Conservation (phyloP, 1,140 invertebrate genomes). For the Drosophila pachea region DNA sequence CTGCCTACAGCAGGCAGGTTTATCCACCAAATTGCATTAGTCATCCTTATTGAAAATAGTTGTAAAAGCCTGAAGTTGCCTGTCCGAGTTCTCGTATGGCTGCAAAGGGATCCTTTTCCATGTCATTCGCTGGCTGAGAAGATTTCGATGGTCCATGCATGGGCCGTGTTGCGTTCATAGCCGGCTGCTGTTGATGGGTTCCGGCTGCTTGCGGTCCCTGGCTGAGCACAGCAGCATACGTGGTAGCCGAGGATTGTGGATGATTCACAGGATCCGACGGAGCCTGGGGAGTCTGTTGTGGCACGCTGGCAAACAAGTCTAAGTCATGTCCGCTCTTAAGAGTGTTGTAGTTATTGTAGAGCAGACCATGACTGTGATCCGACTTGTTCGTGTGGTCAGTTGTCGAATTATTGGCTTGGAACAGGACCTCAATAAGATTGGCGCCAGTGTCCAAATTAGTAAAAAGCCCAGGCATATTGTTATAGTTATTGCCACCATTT, state of each 20-base stretch:
- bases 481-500: constrained; percentile 67
- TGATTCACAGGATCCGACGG: constrained; percentile 40
- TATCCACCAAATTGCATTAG: constrained; percentile 11
- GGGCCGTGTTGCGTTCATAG: constrained; percentile 27
- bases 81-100: constrained; percentile 77
- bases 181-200: constrained; percentile 26
- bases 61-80: constrained; percentile 77
- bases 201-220: constrained; percentile 67
- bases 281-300: constrained; percentile 22
- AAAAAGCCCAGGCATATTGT: constrained; percentile 60
- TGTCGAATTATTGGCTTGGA: constrained; percentile 65
- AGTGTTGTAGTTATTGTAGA: constrained; percentile 70
- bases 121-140: constrained; percentile 42
- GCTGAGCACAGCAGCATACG: constrained; percentile 79
- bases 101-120: constrained; percentile 78
- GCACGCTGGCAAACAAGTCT: constrained; percentile 62
- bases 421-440: constrained; percentile 69
- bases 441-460: constrained; percentile 50
- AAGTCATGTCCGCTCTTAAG: constrained; percentile 58
- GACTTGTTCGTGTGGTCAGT: constrained; percentile 59
- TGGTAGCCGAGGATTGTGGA: constrained; percentile 66
- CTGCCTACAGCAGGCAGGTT: constrained; percentile 51
- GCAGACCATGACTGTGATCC: constrained; percentile 55
- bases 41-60: constrained; percentile 77
- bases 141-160: constrained; percentile 39